A percentile compares a stretch with the other conserved stretches of the same genome.
Conservation (phyloP, 2,888 invertebrate species). For the Plusia festucae region DNA sequence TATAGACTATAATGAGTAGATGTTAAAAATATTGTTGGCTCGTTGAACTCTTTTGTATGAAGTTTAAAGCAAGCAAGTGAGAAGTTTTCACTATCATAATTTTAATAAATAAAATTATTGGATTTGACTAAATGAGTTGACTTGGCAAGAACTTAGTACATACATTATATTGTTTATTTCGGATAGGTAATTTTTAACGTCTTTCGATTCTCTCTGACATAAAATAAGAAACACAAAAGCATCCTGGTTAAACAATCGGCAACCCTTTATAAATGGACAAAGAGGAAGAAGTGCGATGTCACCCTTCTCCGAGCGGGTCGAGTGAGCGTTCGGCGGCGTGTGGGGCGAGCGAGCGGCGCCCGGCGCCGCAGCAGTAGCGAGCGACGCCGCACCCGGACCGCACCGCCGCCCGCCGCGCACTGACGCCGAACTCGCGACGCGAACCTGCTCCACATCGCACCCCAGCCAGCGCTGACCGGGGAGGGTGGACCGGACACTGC, state of each 20-base stretch:
- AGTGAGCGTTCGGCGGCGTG: constrained; percentile 72
- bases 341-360: constrained; percentile 72
- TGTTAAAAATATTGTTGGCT: constrained; percentile 20
- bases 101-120: background rate
- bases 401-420: constrained; percentile 78
- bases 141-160: background rate
- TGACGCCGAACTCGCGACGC: constrained; percentile 56
- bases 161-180: background rate
- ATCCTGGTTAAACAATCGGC: constrained; percentile 68
- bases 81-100: background rate
- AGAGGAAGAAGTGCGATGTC: constrained; percentile 82
- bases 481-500: constrained; percentile 77
- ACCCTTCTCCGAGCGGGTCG: constrained; percentile 82
- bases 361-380: constrained; percentile 81
- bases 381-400: constrained; percentile 84
- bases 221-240: constrained; percentile 65
- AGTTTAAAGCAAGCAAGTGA: constrained; percentile 12
- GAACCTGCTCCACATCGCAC: constrained; percentile 73
- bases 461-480: constrained; percentile 64
- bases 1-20: constrained; percentile 7
- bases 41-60: constrained; percentile 59
- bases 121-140: constrained; percentile 1
- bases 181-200: background rate
- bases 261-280: constrained; percentile 79
- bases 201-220: constrained; percentile 37